Evolutionary conservation across 1,140 invertebrate genomes (phyloP), one percentile per base, ranked within the genome.

Genomic region (Zaprionus vittiger): DNA sequence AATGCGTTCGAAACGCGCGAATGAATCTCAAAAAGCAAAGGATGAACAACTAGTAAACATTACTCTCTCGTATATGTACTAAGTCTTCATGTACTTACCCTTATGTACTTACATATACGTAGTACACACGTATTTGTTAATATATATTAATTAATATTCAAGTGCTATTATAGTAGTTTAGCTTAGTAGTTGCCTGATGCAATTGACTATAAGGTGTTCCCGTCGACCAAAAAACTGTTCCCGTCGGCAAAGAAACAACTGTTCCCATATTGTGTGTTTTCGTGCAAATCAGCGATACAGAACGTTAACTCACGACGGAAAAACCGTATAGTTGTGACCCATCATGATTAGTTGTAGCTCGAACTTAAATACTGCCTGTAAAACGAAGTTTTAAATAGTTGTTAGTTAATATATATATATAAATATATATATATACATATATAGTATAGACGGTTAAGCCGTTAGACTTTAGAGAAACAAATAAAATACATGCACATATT

Each of bases 301-400:
- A 38, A 38, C 4, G 37, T 9, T 38, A 38, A 38, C 37, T 14
- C 12, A 38, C 38, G 41, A 17, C 41, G 41, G 7, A 6, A 44
- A 44, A 17, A 17, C n/a, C 41, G 17, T 47, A 47, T 17, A 47
- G 41, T 17, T 47, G n/a, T 47, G n/a, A 5, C 17, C 41, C 41
- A 47, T 47, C n/a, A 17, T 47, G 2, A 47, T 20, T 74, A 80
- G 67, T 77, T 38, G 52, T 72, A 78, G 59, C 63, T 79, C 44
- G 73, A 84, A 75, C 62, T 79, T 73, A 77, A 55, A 70, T 59
- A 67, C 84, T 87, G 84, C 84, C 84, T 84, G 78, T 81, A 74
- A 80, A 87, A 87, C 83, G 62, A 71, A 87, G 84, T 89, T 87
- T 87, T 83, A 69, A 70, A 64, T 67, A 77, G 79, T 60, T 52